phyloP scores from a whole-genome alignment of 2,888 invertebrate species.

The Melieria omissa region DNA sequence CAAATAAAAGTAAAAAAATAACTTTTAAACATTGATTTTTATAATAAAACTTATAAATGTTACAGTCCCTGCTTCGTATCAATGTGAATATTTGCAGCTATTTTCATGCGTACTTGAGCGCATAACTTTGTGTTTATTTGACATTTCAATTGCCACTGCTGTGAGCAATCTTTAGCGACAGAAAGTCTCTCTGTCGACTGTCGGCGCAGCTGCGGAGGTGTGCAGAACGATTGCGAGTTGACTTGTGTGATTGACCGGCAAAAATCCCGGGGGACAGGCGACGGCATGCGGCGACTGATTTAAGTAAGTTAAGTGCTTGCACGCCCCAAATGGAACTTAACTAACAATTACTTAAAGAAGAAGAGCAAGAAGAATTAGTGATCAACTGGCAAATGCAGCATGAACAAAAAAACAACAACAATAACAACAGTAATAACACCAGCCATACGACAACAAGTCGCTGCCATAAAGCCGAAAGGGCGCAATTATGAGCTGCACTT shows the following conservation, averaged over 20 bases:
- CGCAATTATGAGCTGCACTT: not conserved
- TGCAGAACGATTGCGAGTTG: constrained; percentile 16
- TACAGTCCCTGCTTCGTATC: no score
- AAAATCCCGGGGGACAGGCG: constrained; percentile 26
- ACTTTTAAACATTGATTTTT: no score
- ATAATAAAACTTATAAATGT: no score
- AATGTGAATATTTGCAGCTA: no score
- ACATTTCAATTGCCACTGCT: no score
- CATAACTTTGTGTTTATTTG: no score
- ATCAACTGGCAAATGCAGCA: constrained; percentile 10
- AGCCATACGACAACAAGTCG: not conserved
- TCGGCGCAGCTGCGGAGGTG: no score
- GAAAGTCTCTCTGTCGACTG: no score
- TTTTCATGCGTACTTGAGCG: no score
- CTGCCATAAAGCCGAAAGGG: no score
- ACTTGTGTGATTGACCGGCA: constrained; percentile 34
- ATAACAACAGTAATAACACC: constrained; percentile 25
- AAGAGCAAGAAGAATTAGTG: not conserved
- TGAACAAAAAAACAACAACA: not conserved
- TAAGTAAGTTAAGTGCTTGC: not conserved
- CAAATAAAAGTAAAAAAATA: no score
- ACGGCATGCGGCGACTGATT: constrained; percentile 9
- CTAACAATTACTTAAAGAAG: not conserved
- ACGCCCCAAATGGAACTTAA: not conserved
- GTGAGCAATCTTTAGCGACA: no score